Evolutionary conservation across 2,888 invertebrate species (phyloP), one percentile per base, ranked within the genome.

Genomic region (Syrphus vitripennis): DNA sequence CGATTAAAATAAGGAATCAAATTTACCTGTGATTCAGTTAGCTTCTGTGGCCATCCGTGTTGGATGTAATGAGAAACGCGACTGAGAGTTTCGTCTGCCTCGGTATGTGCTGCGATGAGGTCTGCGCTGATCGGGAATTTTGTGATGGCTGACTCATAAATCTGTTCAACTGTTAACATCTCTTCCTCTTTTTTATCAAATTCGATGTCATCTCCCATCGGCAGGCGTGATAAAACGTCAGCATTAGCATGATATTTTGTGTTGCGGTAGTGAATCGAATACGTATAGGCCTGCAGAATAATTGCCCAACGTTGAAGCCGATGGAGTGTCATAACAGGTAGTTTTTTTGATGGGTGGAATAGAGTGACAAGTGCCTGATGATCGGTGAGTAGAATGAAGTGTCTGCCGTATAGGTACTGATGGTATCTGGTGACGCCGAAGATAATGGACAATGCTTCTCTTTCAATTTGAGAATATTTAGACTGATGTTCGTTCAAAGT

Each of bases 291-390:
- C 50, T 78, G 70, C 12, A 78, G 45, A 10, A 71, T 5, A 34
- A 87, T 76, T 29, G 78, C 65, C 82, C 81, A 86, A 12, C 81
- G 34, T 45, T 81, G 81, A 5, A 86, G 34, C 9, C 79, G 14
- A 48, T 87, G 76, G 3, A 82, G 45, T 6, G 76, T 72, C 59
- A 76, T 61, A 16, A 72, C 61, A 10, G 16, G 40, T 40, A 48
- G 21, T 48, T 48, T 48, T 48, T 48, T 48, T 80, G 76, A 69
- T 80, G 75, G 5, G 76, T 80, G 24, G 37, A 37, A 37, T 6
- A 37, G 37, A 37, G 37, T 37, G 37, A 37, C 12, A 6, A 37
- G 29, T 29, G 29, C 29, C 6, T 29, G 29, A 29, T 29, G 29
- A 29, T 29, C 29, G 29, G 29, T 29, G 37, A 69, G 16, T 10